These are phyloP conservation scores for Vimba vimba DNA, from an alignment of 2,113 vertebrate genomes.

Conservation along the genomic window DNA sequence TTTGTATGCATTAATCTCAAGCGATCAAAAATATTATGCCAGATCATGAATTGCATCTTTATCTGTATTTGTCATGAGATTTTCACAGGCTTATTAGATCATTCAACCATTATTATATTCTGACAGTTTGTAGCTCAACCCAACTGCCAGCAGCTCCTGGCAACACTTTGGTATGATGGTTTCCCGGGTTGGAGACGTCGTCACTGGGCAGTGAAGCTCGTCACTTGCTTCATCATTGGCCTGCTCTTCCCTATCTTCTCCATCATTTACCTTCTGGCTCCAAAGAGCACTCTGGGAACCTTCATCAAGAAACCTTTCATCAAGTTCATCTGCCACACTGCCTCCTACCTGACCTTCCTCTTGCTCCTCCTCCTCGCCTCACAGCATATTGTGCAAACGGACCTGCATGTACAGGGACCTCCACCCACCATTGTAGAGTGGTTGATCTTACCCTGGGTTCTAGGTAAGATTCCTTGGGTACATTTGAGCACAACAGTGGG, in stretches of 20 bases:
- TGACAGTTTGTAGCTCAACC: slow-evolving; percentile 95
- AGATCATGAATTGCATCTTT: background rate
- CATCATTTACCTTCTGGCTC: slow-evolving; percentile 84
- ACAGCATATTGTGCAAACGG: slow-evolving; percentile 87
- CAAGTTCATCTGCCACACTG: slow-evolving; percentile 92
- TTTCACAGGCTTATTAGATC: background rate
- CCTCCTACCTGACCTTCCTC: slow-evolving; percentile 89
- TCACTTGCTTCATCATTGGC: slow-evolving; percentile 93
- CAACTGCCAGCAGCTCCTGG: slow-evolving; percentile 96
- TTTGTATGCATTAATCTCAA: background rate
- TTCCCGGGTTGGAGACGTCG: slow-evolving; percentile 96
- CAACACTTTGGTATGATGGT: slow-evolving; percentile 96
- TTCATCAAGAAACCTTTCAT: slow-evolving; percentile 94
- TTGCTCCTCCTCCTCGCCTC: slow-evolving; percentile 76
- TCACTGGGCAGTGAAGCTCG: slow-evolving; percentile 94
- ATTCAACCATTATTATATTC: background rate
- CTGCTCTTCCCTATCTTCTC: slow-evolving; percentile 87
- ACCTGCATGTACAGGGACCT: slow-evolving; percentile 87
- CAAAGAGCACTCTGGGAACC: slow-evolving; percentile 86
- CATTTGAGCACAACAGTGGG: background rate
- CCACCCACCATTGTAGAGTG: slow-evolving; percentile 89
- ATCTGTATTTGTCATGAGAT: background rate
- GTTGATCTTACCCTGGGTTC: slow-evolving; percentile 91
- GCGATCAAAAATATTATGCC: background rate
- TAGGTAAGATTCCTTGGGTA: slow-evolving; percentile 73